Base-by-base conservation (phyloP, 2,113 vertebrate species). In the Laticauda laticaudata region DNA sequence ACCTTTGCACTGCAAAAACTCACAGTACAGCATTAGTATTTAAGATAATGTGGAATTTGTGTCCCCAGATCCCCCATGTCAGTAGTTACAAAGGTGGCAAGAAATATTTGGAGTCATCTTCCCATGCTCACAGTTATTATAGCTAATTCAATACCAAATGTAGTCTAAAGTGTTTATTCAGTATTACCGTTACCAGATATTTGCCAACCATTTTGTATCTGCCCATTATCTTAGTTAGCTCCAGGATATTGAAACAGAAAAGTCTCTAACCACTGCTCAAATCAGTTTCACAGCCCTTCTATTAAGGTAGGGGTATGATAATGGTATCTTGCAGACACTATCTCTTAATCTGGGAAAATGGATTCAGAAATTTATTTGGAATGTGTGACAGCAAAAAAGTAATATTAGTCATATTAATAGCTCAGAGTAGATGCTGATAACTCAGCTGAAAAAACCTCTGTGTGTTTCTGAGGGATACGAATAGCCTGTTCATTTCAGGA, bases 121-220 rank as follows among this genome's bases (percentile, higher is more conserved):
- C 85, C 8, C 64, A n/a, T 75, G 20, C 39, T 90, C 43, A 11
- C 56, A 21, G 43, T 43, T 85, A 34, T 85, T 23, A 43, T 5
- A 94, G 45, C 10, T 87, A 54, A 85, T 93, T 86, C 54, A 59
- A 56, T 91, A 55, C 55, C 0, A 56, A n/a, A 91, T 91, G 91
- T 54, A 4, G 90, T 93, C 86, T 48, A 90, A 56, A 45, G 86
- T 56, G n/a, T 15, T 2, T 59, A 86, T 57, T 91, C 2, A 92
- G 92, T 91, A 92, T 24, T 95, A 93, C 0, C 1, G 75, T 81
- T 81, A 12, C 24, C 56, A 90, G 56, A 61, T 61, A 53, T 61
- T 43, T 90, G 59, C 39, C 39, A 90, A 10, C 34, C 45, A 6
- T 43, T 90, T 61, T 43, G 2, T 5, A 26, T 45, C 56, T 59